These are phyloP conservation scores for Wiebesia pumilae DNA, from an alignment of 1,140 invertebrate species.

Conservation along the genomic window DNA sequence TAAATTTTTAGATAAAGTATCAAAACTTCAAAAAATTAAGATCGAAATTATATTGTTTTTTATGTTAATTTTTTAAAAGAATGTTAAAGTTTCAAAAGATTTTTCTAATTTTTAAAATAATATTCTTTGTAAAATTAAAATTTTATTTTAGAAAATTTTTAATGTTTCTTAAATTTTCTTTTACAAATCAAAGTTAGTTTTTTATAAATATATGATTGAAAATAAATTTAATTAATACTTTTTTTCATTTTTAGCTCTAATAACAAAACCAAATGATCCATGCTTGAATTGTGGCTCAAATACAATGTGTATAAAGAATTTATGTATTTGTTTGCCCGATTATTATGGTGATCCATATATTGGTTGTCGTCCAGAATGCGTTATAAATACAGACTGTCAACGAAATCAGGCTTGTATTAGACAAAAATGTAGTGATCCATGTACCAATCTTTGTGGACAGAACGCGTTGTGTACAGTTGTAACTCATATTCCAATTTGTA, in stretches of 20 bases:
- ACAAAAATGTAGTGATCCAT: constrained; percentile 77
- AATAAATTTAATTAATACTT: constrained; percentile 23
- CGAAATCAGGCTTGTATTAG: constrained; percentile 73
- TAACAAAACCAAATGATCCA: constrained; percentile 58
- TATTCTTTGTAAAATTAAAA: too few species aligned
- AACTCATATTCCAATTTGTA: constrained; percentile 76
- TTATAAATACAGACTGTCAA: constrained; percentile 75
- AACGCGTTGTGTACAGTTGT: constrained; percentile 76
- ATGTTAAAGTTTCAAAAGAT: too few species aligned
- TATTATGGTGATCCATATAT: constrained; percentile 74
- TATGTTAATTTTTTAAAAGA: too few species aligned
- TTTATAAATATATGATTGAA: too few species aligned
- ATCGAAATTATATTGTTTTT: too few species aligned
- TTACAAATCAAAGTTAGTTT: too few species aligned
- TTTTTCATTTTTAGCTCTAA: constrained; percentile 58
- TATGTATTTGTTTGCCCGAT: constrained; percentile 71
- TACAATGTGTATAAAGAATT: constrained; percentile 69
- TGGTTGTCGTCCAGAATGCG: constrained; percentile 73
- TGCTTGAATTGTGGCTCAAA: constrained; percentile 73
- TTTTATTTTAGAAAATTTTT: too few species aligned
- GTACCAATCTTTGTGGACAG: constrained; percentile 75
- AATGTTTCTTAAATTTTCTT: too few species aligned
- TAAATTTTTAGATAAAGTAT: too few species aligned
- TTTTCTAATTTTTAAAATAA: too few species aligned
- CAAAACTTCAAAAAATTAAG: too few species aligned